These are phyloP conservation scores for Solenopsis invicta DNA, from an alignment of 1,140 invertebrate genomes.

Conservation along the genomic window DNA sequence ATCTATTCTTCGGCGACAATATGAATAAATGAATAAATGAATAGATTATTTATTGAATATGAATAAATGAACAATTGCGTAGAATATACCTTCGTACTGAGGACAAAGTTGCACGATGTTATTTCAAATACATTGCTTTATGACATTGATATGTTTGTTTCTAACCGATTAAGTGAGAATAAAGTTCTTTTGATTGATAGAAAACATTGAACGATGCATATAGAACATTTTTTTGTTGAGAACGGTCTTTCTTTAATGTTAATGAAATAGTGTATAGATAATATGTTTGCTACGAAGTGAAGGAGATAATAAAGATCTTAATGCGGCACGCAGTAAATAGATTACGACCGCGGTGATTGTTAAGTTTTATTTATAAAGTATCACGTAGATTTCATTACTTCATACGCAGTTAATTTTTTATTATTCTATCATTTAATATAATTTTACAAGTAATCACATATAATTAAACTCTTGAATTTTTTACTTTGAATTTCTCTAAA, in stretches of 20 bases:
- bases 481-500: not conserved
- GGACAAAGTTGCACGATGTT: not conserved
- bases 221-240: not conserved
- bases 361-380: not conserved
- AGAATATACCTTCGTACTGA: not conserved
- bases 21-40: not conserved
- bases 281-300: not conserved
- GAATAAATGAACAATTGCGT: too few species aligned
- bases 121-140: not conserved
- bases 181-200: not conserved
- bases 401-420: not conserved
- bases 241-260: not conserved
- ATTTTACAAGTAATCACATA: not conserved
- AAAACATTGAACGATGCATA: not conserved
- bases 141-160: not conserved
- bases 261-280: not conserved
- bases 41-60: not conserved
- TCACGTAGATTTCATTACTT: not conserved
- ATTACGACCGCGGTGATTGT: not conserved
- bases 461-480: not conserved
- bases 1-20: not conserved
- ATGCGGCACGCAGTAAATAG: not conserved
- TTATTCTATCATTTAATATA: not conserved
- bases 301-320: not conserved
- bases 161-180: not conserved